Conservation (phyloP, 2,888 invertebrate genomes). For the Mesopsocus fuscifrons region DNA sequence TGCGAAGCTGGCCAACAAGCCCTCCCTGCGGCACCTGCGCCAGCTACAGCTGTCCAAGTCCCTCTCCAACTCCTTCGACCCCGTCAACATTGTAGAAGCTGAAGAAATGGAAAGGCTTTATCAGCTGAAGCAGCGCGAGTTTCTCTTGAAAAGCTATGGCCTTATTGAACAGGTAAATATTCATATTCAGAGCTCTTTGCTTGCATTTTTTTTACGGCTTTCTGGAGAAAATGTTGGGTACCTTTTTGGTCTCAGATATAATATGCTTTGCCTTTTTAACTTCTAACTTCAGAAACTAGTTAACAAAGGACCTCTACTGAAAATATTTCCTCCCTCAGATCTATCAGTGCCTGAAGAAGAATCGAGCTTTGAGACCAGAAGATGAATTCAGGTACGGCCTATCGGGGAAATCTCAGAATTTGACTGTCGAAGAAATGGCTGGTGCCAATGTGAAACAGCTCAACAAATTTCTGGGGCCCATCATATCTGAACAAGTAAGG, state of each 20-base stretch:
- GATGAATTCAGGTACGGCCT: conserved; percentile 46
- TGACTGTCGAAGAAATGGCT: too few relatives aligned
- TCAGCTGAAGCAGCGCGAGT: conserved; percentile 44
- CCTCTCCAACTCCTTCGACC: conserved; percentile 34
- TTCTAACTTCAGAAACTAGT: too few relatives aligned
- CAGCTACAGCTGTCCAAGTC: conserved; percentile 12
- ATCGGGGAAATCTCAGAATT: conserved; percentile 28
- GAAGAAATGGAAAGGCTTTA: conserved; percentile 54
- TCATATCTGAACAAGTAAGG: too few relatives aligned
- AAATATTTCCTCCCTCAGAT: too few relatives aligned
- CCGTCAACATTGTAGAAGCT: conserved; percentile 42
- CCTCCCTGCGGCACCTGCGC: neutral
- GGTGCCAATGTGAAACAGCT: too few relatives aligned
- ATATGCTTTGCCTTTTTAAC: too few relatives aligned
- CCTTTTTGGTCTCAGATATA: too few relatives aligned
- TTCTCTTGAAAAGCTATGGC: conserved; percentile 46
- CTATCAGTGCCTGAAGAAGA: conserved; percentile 46
- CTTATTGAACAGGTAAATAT: conserved; percentile 38
- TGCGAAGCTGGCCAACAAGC: conserved; percentile 1
- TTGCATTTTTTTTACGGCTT: neutral
- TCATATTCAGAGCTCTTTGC: conserved; percentile 8
- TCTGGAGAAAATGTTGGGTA: conserved; percentile 4
- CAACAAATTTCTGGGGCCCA: too few relatives aligned
- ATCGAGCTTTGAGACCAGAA: conserved; percentile 40
- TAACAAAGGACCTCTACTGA: too few relatives aligned